Percentiles rank a stretch among this genome's conserved stretches.
phyloP scores from a whole-genome alignment of 1,140 invertebrate genomes.

The Acromyrmex heyeri region DNA sequence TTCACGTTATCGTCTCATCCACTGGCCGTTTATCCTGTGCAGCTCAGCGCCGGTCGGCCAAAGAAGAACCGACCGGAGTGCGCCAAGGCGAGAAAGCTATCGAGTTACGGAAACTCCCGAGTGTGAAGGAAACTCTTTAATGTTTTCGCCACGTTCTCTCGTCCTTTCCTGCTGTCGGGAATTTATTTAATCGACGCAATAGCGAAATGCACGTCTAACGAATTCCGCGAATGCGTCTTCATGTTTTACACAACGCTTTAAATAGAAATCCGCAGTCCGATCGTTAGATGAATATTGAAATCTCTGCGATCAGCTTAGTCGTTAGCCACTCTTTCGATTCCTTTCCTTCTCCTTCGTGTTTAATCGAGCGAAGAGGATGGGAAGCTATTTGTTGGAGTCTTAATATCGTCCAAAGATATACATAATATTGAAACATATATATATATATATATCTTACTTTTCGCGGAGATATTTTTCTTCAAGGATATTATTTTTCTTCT shows the following conservation, averaged over 20 bases:
- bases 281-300: slow-evolving; percentile 20
- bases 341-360: not conserved
- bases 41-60: slow-evolving; percentile 20
- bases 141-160: slow-evolving; percentile 53
- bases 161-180: not conserved
- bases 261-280: not conserved
- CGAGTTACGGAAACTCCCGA: slow-evolving; percentile 62
- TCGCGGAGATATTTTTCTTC: not conserved
- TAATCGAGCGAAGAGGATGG: slow-evolving; percentile 4
- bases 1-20: slow-evolving; percentile 68
- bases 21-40: slow-evolving; percentile 60
- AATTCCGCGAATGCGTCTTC: slow-evolving; percentile 10
- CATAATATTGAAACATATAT: slow-evolving; percentile 1
- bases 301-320: not conserved
- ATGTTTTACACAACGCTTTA: not conserved
- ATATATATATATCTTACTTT: not conserved
- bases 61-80: slow-evolving; percentile 41
- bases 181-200: slow-evolving; percentile 55
- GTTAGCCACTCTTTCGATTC: not conserved
- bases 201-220: slow-evolving; percentile 12
- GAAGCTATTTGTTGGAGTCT: slow-evolving; percentile 45
- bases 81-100: slow-evolving; percentile 59
- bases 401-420: slow-evolving; percentile 11
- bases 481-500: not conserved
- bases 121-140: slow-evolving; percentile 61